These are phyloP conservation scores for Picathartes gymnocephalus DNA, from an alignment of 2,113 vertebrate species.

Conservation along the genomic window DNA sequence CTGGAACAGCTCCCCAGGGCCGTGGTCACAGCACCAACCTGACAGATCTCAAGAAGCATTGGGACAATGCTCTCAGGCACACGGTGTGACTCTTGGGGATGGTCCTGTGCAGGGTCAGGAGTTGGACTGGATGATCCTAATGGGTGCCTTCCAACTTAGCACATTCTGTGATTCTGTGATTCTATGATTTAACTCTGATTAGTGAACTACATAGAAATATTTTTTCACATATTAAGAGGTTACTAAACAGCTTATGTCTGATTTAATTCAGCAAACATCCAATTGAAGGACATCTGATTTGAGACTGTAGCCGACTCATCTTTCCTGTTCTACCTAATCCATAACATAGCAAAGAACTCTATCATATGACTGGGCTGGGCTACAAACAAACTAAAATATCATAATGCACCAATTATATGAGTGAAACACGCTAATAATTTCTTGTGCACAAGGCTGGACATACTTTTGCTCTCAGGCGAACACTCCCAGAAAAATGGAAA, in stretches of 20 bases:
- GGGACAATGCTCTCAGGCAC: neutral
- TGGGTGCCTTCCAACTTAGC: neutral
- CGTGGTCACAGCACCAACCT: neutral
- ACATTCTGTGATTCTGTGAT: neutral
- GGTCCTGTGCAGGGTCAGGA: neutral
- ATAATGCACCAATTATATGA: neutral
- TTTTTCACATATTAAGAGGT: neutral
- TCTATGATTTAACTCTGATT: neutral
- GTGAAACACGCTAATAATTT: neutral
- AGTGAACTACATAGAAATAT: neutral
- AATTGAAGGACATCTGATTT: neutral
- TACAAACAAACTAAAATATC: neutral
- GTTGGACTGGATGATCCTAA: neutral
- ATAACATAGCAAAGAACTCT: neutral
- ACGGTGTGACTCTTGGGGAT: neutral
- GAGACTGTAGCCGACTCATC: neutral
- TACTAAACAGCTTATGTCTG: neutral
- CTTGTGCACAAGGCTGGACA: neutral
- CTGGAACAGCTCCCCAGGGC: neutral
- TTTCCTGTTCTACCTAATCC: neutral
- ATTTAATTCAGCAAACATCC: neutral
- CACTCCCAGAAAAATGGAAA: neutral
- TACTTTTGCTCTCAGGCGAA: neutral
- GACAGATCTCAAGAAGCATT: neutral
- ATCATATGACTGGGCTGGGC: neutral